Evolutionary conservation across 2,797 vertebrate species (phyloP), one percentile per base, ranked within the genome.

Genomic region (Cygnus olor): DNA sequence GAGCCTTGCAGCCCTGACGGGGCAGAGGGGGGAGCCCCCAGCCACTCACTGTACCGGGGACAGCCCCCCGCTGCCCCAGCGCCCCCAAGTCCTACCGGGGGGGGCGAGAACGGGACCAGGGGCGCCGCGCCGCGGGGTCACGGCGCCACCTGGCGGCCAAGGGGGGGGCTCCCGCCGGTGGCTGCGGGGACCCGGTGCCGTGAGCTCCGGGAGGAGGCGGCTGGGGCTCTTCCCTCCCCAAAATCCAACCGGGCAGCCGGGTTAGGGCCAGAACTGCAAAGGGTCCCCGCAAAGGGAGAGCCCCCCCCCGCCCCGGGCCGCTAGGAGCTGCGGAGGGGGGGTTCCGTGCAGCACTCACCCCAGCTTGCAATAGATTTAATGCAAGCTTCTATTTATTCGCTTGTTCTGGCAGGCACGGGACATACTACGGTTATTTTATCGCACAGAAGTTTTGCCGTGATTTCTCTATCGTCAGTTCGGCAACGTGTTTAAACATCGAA

Each of bases 81-180:
- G 20, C 47, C 28, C 36, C 49, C 16, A 49, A 10, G 56, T 5
- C 47, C 57, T 8, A 14, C 27, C 24, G 57, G 17, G 13, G 21
- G 3, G 30, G 18, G 40, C 68, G 42, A 21, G 65, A 49, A 5
- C 34, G 61, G 63, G 2, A 60, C 58, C 56, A 38, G 82, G 34
- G 10, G 38, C 6, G 20, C 60, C 17, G 32, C 64, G 85, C 78
- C 73, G 80, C 49, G 95, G 84, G 60, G 54, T n/a, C 36, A 90
- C 17, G 79, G 87, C 83, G 84, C 72, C 93, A 82, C 84, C 93
- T 88, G 92, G 84, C 61, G 95, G 89, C n/a, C 34, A 0, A 5
- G 0, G 1, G 2, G 5, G 20, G 53, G 49, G 65, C 63, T 17
- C 11, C 53, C n/a, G 6, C 24, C 10, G 18, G 45, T 14, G 9